Percentiles rank a stretch among this genome's conserved stretches.
Evolutionary conservation across 2,113 vertebrate genomes (phyloP).

Genomic region (Agapornis roseicollis): DNA sequence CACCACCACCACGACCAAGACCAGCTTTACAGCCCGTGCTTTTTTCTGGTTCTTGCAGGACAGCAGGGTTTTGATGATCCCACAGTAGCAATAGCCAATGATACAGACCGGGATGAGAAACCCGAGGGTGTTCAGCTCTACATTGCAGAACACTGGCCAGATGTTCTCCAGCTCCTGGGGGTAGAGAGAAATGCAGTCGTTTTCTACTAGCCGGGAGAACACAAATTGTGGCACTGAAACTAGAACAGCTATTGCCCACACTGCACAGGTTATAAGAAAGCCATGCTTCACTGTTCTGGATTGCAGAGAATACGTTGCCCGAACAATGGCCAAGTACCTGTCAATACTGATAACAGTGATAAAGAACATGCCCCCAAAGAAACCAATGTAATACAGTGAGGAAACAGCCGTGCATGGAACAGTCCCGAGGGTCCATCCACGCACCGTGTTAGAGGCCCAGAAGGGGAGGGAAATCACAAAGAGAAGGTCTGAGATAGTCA

Average conservation of each 20-base stretch:
- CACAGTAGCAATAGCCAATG: constrained; percentile 84
- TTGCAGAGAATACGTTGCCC: constrained; percentile 79
- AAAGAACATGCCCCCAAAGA: constrained; percentile 89
- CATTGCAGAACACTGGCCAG: constrained; percentile 81
- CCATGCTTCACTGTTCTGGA: constrained; percentile 75
- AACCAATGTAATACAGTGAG: constrained; percentile 80
- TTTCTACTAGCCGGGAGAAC: constrained; percentile 50
- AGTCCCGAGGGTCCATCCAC: constrained; percentile 78
- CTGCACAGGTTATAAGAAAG: constrained; percentile 57
- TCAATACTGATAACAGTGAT: constrained; percentile 89
- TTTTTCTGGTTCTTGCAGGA: constrained; percentile 83
- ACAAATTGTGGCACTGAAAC: constrained; percentile 85
- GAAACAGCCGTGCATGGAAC: constrained; percentile 78
- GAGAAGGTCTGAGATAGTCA: constrained; percentile 87
- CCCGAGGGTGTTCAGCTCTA: constrained; percentile 76
- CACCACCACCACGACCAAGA: constrained; percentile 79
- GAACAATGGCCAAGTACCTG: constrained; percentile 87
- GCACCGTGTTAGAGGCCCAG: constrained; percentile 76
- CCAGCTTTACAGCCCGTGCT: constrained; percentile 80
- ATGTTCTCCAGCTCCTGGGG: constrained; percentile 50
- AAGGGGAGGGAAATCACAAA: constrained; percentile 86
- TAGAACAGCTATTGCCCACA: constrained; percentile 79
- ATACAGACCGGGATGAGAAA: constrained; percentile 83
- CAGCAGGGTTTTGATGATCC: constrained; percentile 81
- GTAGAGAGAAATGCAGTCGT: constrained; percentile 35